Percentiles rank a stretch among this genome's conserved stretches.
phyloP scores from a whole-genome alignment of 2,797 vertebrate genomes.

The Tokudaia tokunoshimensis region DNA sequence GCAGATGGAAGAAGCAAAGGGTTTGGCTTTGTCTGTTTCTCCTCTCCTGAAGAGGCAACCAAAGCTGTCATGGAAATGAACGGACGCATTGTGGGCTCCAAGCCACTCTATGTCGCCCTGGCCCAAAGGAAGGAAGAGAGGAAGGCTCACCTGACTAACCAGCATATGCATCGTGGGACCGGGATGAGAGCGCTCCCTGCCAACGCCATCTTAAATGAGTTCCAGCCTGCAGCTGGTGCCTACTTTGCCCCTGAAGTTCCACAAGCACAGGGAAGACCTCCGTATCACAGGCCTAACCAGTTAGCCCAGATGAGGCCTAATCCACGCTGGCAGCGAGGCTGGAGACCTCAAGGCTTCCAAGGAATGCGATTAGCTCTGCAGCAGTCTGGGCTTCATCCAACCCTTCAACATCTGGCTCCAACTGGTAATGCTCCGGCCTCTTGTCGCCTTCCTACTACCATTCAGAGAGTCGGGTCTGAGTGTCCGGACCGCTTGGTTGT shows the following conservation, averaged over 20 bases:
- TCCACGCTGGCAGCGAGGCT: slow-evolving; percentile 98
- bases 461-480: slow-evolving; percentile 90
- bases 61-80: slow-evolving; percentile 99
- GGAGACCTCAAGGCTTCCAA: slow-evolving; percentile 98
- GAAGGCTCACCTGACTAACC: slow-evolving; percentile 98
- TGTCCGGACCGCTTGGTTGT: no score
- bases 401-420: slow-evolving; percentile 95
- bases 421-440: slow-evolving; percentile 90
- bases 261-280: slow-evolving; percentile 98
- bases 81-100: slow-evolving; percentile 98
- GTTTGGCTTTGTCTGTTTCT: slow-evolving; percentile 99
- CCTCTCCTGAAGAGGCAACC: slow-evolving; percentile 98
- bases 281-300: slow-evolving; percentile 98
- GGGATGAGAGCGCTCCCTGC: slow-evolving; percentile 98
- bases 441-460: slow-evolving; percentile 90
- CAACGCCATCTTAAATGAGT: slow-evolving; percentile 98
- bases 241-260: slow-evolving; percentile 99
- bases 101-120: slow-evolving; percentile 97
- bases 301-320: slow-evolving; percentile 98
- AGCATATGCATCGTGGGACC: slow-evolving; percentile 98
- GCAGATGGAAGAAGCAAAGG: slow-evolving; percentile 99
- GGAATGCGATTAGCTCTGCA: slow-evolving; percentile 95
- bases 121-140: slow-evolving; percentile 99
- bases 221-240: slow-evolving; percentile 96
- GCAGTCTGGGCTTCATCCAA: slow-evolving; percentile 95